Conservation (phyloP, 2,888 invertebrate species). For the Drosophila cognata region DNA sequence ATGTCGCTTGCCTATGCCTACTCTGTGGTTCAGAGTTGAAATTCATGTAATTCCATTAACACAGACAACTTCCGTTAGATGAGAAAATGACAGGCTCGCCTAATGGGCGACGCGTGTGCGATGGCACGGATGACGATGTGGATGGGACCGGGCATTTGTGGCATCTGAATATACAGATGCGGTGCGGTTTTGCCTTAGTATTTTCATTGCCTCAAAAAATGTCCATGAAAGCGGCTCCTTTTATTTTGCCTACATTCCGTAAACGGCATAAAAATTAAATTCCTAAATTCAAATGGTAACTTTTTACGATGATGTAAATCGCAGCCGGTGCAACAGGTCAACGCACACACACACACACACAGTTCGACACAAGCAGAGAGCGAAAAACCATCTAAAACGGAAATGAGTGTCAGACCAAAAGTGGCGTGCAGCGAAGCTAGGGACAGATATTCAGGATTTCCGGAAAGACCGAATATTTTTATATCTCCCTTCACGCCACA, state of each 20-base stretch:
- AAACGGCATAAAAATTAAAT: slow-evolving; percentile 62
- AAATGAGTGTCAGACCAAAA: slow-evolving; percentile 65
- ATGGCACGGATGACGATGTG: slow-evolving; percentile 25
- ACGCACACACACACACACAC: slow-evolving; percentile 7
- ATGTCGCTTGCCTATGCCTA: slow-evolving; percentile 44
- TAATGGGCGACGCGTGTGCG: slow-evolving; percentile 63
- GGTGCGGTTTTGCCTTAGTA: slow-evolving; percentile 23
- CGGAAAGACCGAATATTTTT: slow-evolving; percentile 44
- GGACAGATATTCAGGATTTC: slow-evolving; percentile 67
- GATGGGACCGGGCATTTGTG: slow-evolving; percentile 35
- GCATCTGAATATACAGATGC: slow-evolving; percentile 25
- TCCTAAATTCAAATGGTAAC: slow-evolving; percentile 57
- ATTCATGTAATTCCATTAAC: slow-evolving; percentile 79
- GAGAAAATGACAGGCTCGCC: slow-evolving; percentile 70
- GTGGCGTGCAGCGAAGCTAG: slow-evolving; percentile 46
- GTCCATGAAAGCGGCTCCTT: slow-evolving; percentile 13
- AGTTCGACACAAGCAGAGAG: slow-evolving; percentile 32
- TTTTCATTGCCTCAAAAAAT: slow-evolving; percentile 13
- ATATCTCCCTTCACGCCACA: slow-evolving; percentile 2
- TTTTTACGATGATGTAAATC: slow-evolving; percentile 66
- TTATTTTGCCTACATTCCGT: slow-evolving; percentile 13
- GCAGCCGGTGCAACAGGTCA: slow-evolving; percentile 62
- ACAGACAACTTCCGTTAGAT: slow-evolving; percentile 74
- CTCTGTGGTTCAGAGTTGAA: slow-evolving; percentile 73
- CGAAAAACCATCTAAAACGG: slow-evolving; percentile 57